These are phyloP conservation scores for Stylophora pistillata DNA, from an alignment of 64 coral and sea anemone species.

Conservation along the genomic window DNA sequence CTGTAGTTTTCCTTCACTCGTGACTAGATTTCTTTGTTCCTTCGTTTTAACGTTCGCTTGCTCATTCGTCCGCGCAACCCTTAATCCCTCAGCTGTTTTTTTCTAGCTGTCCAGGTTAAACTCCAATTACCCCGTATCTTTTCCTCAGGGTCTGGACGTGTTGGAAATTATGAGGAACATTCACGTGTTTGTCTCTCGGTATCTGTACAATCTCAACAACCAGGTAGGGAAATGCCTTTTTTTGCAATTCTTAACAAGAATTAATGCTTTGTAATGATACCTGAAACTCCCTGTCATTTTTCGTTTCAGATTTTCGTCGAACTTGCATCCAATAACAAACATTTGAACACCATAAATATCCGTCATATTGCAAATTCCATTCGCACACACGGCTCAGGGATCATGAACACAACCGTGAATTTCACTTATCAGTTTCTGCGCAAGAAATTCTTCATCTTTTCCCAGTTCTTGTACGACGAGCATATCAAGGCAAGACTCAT, in stretches of 20 bases:
- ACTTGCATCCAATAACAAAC: constrained; percentile 94
- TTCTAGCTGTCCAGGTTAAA: background rate
- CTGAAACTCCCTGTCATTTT: background rate
- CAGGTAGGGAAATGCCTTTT: constrained; percentile 61
- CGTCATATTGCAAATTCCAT: constrained; percentile 99
- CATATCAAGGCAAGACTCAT: constrained; percentile 98
- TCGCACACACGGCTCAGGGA: constrained; percentile 92
- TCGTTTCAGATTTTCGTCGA: constrained; percentile 92
- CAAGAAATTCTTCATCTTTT: constrained; percentile 99
- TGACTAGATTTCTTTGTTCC: no score
- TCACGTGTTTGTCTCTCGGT: constrained; percentile 95
- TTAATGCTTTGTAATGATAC: background rate
- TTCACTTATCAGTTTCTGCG: constrained; percentile 98
- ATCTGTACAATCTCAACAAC: constrained; percentile 98
- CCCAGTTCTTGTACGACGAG: constrained; percentile 97
- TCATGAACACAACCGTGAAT: constrained; percentile 99
- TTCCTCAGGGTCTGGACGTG: constrained; percentile 84
- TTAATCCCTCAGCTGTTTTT: background rate
- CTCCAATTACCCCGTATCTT: background rate
- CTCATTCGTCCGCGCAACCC: no score
- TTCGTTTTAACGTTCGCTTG: no score
- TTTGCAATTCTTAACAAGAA: background rate
- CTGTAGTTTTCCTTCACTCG: no score
- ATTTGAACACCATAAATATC: constrained; percentile 98
- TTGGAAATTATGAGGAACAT: constrained; percentile 99